phyloP scores from a whole-genome alignment of 37 sponge, comb jelly and placozoan species.

The Theonella swinhoei region DNA sequence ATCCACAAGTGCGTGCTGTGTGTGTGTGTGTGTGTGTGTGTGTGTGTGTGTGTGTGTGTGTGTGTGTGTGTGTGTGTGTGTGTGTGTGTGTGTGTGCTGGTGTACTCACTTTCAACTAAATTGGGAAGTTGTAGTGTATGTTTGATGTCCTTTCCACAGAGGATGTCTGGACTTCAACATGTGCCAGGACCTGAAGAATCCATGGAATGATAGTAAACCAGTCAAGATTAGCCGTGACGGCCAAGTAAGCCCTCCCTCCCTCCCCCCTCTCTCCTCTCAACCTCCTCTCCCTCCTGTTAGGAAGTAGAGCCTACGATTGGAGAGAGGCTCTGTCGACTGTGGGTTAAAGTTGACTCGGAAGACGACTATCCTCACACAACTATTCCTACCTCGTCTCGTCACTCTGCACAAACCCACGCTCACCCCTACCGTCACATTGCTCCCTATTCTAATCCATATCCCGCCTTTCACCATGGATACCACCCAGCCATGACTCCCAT shows the following conservation, averaged over 20 bases:
- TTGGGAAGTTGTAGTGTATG: not conserved
- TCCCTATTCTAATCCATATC: constrained; percentile 21
- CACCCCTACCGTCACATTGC: constrained; percentile 14
- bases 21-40: not conserved
- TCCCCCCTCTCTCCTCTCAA: not conserved
- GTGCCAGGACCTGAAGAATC: constrained; percentile 89
- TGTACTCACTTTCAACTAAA: not conserved
- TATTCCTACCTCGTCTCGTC: not conserved
- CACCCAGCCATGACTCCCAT: constrained; percentile 17
- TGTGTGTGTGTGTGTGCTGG: no score
- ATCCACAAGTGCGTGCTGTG: constrained; percentile 67
- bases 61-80: constrained; percentile 5
- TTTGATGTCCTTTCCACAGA: constrained; percentile 50
- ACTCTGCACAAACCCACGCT: not conserved
- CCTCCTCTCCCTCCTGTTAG: constrained; percentile 29
- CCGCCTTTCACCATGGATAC: constrained; percentile 15
- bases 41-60: constrained; percentile 16
- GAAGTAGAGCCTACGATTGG: constrained; percentile 90
- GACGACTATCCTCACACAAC: constrained; percentile 8
- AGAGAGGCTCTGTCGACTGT: constrained; percentile 85
- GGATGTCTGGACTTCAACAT: constrained; percentile 79
- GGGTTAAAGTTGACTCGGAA: constrained; percentile 46
- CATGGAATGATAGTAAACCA: constrained; percentile 98
- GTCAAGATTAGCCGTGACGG: constrained; percentile 98
- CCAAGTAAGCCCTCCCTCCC: constrained; percentile 55